Percentiles rank a stretch among this genome's conserved stretches.
phyloP scores from a whole-genome alignment of 92 coral and sea anemone genomes.

The Epizoanthus illoricatus region DNA sequence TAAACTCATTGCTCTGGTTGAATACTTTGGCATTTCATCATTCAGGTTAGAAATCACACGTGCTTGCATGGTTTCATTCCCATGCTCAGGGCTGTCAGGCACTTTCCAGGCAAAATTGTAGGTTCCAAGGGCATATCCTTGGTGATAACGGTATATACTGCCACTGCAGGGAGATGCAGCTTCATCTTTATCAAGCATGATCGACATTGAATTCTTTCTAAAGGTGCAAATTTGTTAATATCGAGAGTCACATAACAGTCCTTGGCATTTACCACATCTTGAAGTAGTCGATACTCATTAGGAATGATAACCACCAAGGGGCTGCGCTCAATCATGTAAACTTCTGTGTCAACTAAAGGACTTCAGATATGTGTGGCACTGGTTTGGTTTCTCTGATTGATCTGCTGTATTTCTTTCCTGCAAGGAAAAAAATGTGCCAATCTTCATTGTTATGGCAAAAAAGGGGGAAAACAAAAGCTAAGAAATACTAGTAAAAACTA shows the following conservation, averaged over 20 bases:
- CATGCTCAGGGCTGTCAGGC: background rate
- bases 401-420: background rate
- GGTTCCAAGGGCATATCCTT: background rate
- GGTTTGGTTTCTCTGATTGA: background rate
- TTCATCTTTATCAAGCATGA: background rate
- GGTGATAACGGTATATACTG: too few species aligned
- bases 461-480: too few species aligned
- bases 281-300: background rate
- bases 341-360: background rate
- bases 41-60: too few species aligned
- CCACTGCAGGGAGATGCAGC: too few species aligned
- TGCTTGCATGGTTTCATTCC: too few species aligned
- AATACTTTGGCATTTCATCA: too few species aligned
- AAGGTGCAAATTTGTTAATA: background rate
- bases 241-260: background rate
- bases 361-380: background rate
- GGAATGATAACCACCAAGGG: background rate
- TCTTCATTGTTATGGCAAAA: too few species aligned
- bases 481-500: too few species aligned
- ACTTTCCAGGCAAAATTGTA: slow-evolving; percentile 2
- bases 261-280: background rate
- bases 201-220: background rate
- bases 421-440: too few species aligned
- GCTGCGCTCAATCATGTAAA: background rate
- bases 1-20: too few species aligned